These are phyloP conservation scores for Prionchulus punctatus DNA, from an alignment of 2,888 invertebrate species.

Conservation along the genomic window DNA sequence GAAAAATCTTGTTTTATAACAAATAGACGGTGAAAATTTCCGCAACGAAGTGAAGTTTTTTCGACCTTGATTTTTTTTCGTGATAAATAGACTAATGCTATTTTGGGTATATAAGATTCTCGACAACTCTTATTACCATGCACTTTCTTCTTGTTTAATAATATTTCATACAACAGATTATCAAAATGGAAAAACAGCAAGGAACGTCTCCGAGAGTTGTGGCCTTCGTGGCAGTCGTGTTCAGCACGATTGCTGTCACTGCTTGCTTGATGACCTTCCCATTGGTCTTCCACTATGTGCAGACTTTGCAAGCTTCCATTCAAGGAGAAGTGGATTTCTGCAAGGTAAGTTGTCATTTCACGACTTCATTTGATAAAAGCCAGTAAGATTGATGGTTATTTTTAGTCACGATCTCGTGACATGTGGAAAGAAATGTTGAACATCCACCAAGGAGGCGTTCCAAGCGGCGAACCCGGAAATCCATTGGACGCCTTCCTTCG, in stretches of 20 bases:
- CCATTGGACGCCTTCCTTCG: conserved; percentile 2
- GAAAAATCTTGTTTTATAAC: too few species aligned
- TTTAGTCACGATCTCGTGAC: conserved; percentile 4
- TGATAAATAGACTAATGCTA: too few species aligned
- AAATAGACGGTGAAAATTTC: too few species aligned
- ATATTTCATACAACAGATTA: too few species aligned
- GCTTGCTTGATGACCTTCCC: conserved; percentile 29
- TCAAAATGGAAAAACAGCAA: conserved; percentile 1
- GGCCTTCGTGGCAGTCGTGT: conserved; percentile 21
- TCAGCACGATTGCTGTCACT: conserved; percentile 25
- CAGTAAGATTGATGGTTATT: too few species aligned
- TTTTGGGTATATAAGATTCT: too few species aligned
- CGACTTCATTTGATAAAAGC: too few species aligned
- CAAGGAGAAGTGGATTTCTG: conserved; percentile 16
- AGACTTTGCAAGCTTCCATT: conserved; percentile 29
- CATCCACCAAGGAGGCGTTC: conserved; percentile 6
- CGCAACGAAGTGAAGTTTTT: too few species aligned
- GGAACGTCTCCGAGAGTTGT: conserved; percentile 16
- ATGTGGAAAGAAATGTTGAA: conserved; percentile 8
- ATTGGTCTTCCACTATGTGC: conserved; percentile 31
- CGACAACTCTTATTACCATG: too few species aligned
- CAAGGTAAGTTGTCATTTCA: too few species aligned
- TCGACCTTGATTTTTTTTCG: too few species aligned
- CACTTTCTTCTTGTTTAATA: too few species aligned
- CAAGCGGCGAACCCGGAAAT: not conserved